These are phyloP conservation scores for Fringilla coelebs DNA, from an alignment of 2,797 vertebrate species.

Conservation along the genomic window DNA sequence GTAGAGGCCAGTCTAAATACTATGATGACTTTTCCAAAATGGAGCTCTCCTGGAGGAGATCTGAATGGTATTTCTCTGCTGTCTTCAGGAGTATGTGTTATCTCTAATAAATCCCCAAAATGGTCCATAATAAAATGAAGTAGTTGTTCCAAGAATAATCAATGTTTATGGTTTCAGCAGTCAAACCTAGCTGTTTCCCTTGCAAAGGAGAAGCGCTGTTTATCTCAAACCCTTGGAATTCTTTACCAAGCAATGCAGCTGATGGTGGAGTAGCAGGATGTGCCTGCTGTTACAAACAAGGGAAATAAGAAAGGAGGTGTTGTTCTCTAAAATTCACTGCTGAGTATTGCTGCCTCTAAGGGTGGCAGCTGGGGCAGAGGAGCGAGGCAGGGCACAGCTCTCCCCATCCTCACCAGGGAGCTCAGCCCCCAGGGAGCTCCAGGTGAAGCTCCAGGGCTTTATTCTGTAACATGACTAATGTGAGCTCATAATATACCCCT, in stretches of 20 bases:
- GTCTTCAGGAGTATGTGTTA: neutral
- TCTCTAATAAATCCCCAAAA: neutral
- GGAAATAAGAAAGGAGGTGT: neutral
- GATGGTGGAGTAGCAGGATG: neutral
- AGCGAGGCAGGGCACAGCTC: rapidly evolving
- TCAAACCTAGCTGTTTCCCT: neutral
- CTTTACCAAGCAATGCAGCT: neutral
- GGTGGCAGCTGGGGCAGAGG: neutral
- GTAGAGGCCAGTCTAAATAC: neutral
- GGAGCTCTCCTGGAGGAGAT: neutral
- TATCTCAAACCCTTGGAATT: neutral
- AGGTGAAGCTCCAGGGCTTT: neutral
- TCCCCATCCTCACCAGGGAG: neutral
- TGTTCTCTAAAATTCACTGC: neutral
- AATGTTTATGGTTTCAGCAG: neutral
- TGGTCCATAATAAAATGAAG: neutral
- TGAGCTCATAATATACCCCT: neutral
- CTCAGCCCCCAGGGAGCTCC: neutral
- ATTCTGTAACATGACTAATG: neutral
- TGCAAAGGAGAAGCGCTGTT: neutral
- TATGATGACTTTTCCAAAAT: neutral
- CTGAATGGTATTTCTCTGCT: neutral
- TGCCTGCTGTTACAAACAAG: neutral
- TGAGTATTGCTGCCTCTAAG: neutral
- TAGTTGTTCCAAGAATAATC: neutral